A percentile compares a stretch with the other conserved stretches of the same genome.
Conservation (phyloP, 1,140 invertebrate genomes). For the Euura saliciscinereae region DNA sequence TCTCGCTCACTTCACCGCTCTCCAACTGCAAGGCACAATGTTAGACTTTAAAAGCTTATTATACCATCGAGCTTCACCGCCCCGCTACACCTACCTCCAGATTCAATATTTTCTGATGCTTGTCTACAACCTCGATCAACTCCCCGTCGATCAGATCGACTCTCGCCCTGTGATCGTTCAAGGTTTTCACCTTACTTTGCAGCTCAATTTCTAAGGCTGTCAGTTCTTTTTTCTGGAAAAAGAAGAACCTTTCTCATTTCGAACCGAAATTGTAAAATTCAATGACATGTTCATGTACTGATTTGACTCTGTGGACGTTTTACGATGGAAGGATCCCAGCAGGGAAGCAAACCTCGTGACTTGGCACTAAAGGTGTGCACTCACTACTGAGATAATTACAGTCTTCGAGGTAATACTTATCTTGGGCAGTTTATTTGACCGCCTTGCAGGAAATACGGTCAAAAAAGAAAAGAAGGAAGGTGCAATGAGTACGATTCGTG, state of each 20-base stretch:
- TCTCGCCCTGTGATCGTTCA: conserved; percentile 67
- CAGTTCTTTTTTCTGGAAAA: conserved; percentile 64
- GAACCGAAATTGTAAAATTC: not conserved
- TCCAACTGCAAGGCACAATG: conserved; percentile 35
- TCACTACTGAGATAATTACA: too few species aligned
- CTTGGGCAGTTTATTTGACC: too few species aligned
- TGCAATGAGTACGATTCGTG: too few species aligned
- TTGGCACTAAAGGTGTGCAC: too few species aligned
- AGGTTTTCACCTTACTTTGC: conserved; percentile 63
- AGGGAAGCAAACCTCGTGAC: too few species aligned
- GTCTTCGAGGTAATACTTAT: too few species aligned
- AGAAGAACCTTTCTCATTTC: not conserved
- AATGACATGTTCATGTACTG: too few species aligned
- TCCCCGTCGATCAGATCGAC: conserved; percentile 69
- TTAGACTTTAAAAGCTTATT: conserved; percentile 9
- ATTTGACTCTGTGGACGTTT: too few species aligned
- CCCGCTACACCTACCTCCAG: conserved; percentile 43
- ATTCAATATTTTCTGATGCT: conserved; percentile 53
- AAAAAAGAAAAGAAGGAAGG: too few species aligned
- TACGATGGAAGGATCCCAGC: too few species aligned
- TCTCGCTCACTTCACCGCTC: conserved; percentile 47
- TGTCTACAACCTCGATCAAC: conserved; percentile 61
- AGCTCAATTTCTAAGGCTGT: conserved; percentile 69
- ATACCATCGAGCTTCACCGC: conserved; percentile 16
- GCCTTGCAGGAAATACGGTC: too few species aligned